Base-by-base conservation (phyloP, 1,140 invertebrate species). In the Philotrypesis tridentata region DNA sequence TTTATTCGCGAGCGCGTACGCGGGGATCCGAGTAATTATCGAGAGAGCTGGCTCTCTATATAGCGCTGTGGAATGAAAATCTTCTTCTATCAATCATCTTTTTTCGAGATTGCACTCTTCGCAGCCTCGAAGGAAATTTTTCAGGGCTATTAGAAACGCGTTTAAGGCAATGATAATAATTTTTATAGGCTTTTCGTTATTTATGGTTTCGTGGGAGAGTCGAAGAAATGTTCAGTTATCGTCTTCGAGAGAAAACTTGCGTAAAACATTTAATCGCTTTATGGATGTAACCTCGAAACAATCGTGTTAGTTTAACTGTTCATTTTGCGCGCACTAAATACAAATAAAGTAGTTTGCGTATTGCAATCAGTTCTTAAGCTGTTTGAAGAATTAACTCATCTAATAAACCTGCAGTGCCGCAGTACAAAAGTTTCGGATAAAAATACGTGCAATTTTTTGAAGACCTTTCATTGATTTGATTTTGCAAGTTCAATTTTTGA, bases 141-240 rank as follows among this genome's bases (percentile, higher is more conserved):
- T 81, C 37, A 1, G 21, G 1, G 17, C 27, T 75, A 40, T 70
- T 80, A 73, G 25, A 60, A 73, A 65, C 33, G 27, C 61, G 29
- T 70, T 75, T 76, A 76, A 55, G 33, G 12, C 60, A 25, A 75
- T 76, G n/a, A 82, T 82, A 71, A 70, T 77, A 67, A 67, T 81
- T 65, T 40, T 9, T 80, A 12, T 3, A 60, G 17, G 2, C 65
- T 80, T n/a, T 48, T 12, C 25, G 29, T 72, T 71, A 80, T 75
- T 80, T 80, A 75, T 67, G 48, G 25, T 65, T 65, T 31, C 25
- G 6, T 27, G 0, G 7, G 3, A 29, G 25, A 67, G 63, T 67
- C 11, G 63, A 6, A 67, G 25, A 67, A 67, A 67, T 23, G 27
- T 7, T n/a, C 6, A 3, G 63, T 65, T 65, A 23, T 23, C 6